Evolutionary conservation across 2,888 invertebrate species (phyloP).

Genomic region (Amphiduros pacificus): DNA sequence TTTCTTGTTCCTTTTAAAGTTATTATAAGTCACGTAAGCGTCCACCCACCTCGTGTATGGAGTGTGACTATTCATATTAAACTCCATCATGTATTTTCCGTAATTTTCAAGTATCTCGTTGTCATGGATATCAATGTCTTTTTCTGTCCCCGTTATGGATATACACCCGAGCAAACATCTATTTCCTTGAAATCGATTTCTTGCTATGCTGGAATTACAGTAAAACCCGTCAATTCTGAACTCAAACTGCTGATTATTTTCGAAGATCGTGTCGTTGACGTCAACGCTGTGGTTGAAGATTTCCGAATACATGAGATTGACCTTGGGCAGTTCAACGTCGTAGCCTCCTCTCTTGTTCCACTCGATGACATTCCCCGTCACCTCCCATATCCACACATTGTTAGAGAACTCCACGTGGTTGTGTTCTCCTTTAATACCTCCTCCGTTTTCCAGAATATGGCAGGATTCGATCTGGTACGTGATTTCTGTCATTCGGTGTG

Average conservation of each 20-base stretch:
- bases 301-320: conserved; percentile 56
- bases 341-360: conserved; percentile 86
- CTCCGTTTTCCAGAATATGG: conserved; percentile 82
- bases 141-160: conserved; percentile 86
- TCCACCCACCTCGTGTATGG: conserved; percentile 70
- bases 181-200: conserved; percentile 83
- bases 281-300: conserved; percentile 73
- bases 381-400: conserved; percentile 92
- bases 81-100: conserved; percentile 82
- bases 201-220: conserved; percentile 82
- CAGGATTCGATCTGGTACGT: conserved; percentile 85
- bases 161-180: conserved; percentile 66
- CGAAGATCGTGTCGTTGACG: conserved; percentile 85
- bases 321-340: conserved; percentile 85
- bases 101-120: conserved; percentile 80
- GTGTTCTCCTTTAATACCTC: conserved; percentile 80
- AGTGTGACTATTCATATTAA: conserved; percentile 87
- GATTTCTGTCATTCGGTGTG: conserved; percentile 74
- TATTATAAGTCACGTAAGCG: conserved; percentile 35
- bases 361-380: conserved; percentile 84
- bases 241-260: conserved; percentile 81
- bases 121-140: conserved; percentile 80
- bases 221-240: conserved; percentile 91
- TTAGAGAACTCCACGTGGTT: conserved; percentile 92
- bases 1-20: conserved; percentile 38